Evolutionary conservation across 2,797 vertebrate genomes (phyloP).

Genomic region (Sphenodon punctatus): DNA sequence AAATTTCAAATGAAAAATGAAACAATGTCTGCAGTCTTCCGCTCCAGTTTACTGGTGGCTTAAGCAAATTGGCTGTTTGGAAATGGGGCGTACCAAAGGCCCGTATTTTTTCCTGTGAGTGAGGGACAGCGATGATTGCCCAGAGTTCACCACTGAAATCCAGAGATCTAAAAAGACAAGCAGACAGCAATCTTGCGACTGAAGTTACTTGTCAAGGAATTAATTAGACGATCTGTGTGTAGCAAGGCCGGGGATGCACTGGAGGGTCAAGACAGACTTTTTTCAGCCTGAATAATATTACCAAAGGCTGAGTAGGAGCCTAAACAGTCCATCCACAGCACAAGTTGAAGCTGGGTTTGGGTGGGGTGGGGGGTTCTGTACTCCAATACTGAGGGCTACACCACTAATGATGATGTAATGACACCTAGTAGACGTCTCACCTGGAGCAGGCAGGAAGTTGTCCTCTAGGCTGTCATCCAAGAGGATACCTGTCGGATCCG

Average conservation of each 20-base stretch:
- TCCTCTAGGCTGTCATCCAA: conserved; percentile 79
- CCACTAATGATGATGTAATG: background rate
- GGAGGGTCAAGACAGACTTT: too few relatives aligned
- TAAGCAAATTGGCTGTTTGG: background rate
- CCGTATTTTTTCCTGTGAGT: background rate
- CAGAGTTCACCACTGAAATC: background rate
- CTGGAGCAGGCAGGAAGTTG: conserved; percentile 82
- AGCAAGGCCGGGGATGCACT: too few relatives aligned
- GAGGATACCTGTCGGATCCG: conserved; percentile 81
- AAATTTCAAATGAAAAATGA: background rate
- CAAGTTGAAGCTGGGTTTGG: too few relatives aligned
- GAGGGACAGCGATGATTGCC: background rate
- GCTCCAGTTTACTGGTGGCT: fast-evolving
- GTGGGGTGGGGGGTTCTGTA: too few relatives aligned
- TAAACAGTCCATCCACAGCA: too few relatives aligned
- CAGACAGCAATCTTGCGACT: background rate
- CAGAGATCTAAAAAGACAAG: background rate
- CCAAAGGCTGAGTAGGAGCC: too few relatives aligned
- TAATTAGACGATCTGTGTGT: too few relatives aligned
- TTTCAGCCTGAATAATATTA: too few relatives aligned
- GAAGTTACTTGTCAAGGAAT: background rate
- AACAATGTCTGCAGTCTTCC: background rate
- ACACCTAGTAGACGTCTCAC: conserved; percentile 69
- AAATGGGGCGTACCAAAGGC: background rate
- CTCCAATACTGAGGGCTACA: too few relatives aligned